A percentile compares a stretch with the other conserved stretches of the same genome.
These are phyloP conservation scores for Cetonia aurata DNA, from an alignment of 2,888 invertebrate species.

Conservation along the genomic window DNA sequence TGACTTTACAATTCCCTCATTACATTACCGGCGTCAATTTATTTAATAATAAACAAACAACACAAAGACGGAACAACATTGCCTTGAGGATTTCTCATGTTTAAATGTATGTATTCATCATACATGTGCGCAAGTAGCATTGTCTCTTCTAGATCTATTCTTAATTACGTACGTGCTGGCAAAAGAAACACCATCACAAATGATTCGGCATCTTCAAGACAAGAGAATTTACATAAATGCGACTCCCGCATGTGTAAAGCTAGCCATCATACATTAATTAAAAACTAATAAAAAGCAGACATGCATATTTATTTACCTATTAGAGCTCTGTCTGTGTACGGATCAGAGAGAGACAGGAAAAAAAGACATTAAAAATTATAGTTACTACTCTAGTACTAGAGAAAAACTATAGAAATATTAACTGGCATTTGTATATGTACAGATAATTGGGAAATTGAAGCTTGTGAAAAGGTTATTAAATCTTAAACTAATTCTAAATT, in stretches of 20 bases:
- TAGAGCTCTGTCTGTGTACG: background rate
- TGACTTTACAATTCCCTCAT: conserved; percentile 21
- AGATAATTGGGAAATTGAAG: no score
- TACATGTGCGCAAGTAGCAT: background rate
- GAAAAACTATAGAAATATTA: no score
- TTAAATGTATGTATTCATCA: background rate
- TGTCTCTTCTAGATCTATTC: no score
- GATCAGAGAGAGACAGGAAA: background rate
- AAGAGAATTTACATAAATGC: conserved; percentile 24
- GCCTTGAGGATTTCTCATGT: conserved; percentile 23
- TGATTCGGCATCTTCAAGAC: conserved; percentile 17
- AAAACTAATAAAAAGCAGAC: conserved; percentile 13
- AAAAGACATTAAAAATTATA: background rate
- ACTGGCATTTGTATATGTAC: no score
- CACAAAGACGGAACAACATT: background rate
- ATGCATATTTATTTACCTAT: background rate
- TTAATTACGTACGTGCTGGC: background rate
- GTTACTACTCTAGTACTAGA: no score
- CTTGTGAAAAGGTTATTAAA: no score
- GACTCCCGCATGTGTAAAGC: conserved; percentile 16
- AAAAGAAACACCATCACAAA: conserved; percentile 21
- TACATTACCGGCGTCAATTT: conserved; percentile 25
- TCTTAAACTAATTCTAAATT: no score
- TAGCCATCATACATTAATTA: conserved; percentile 18
- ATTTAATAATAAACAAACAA: conserved; percentile 30